Conservation (phyloP, 2,888 invertebrate species). For the Drosophila leonis region DNA sequence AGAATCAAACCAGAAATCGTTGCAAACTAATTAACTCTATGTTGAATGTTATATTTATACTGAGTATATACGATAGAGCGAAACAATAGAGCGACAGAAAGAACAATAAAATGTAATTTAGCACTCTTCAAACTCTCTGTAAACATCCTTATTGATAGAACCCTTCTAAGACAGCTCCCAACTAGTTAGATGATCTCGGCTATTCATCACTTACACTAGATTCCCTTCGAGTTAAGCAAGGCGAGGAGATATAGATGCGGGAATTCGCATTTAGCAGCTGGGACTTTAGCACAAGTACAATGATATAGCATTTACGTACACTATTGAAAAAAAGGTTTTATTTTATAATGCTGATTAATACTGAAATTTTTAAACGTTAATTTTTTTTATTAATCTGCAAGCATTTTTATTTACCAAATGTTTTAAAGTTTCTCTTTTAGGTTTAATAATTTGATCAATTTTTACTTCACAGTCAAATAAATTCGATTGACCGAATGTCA, state of each 20-base stretch:
- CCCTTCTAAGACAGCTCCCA: constrained; percentile 7
- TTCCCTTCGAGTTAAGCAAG: constrained; percentile 40
- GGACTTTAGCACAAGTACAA: constrained; percentile 58
- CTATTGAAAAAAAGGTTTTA: not conserved
- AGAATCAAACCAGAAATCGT: constrained; percentile 60
- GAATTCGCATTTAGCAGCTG: constrained; percentile 50
- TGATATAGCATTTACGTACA: constrained; percentile 32
- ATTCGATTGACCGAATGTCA: constrained; percentile 40
- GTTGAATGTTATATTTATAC: constrained; percentile 71
- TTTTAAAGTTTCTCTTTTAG: constrained; percentile 14
- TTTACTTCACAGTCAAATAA: constrained; percentile 11
- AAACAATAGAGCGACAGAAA: constrained; percentile 14
- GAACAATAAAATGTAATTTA: constrained; percentile 31
- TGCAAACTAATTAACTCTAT: constrained; percentile 68
- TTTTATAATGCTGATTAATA: constrained; percentile 33
- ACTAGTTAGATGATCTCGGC: constrained; percentile 9
- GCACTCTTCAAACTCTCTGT: constrained; percentile 21
- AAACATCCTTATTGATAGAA: constrained; percentile 6
- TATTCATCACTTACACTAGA: not conserved
- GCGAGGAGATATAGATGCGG: constrained; percentile 29
- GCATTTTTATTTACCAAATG: constrained; percentile 24
- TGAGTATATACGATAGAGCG: constrained; percentile 55
- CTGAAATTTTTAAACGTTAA: constrained; percentile 25
- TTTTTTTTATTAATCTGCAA: constrained; percentile 36
- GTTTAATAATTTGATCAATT: constrained; percentile 12